These are phyloP conservation scores for Brachyptera putata DNA, from an alignment of 2,888 invertebrate species.

Conservation along the genomic window DNA sequence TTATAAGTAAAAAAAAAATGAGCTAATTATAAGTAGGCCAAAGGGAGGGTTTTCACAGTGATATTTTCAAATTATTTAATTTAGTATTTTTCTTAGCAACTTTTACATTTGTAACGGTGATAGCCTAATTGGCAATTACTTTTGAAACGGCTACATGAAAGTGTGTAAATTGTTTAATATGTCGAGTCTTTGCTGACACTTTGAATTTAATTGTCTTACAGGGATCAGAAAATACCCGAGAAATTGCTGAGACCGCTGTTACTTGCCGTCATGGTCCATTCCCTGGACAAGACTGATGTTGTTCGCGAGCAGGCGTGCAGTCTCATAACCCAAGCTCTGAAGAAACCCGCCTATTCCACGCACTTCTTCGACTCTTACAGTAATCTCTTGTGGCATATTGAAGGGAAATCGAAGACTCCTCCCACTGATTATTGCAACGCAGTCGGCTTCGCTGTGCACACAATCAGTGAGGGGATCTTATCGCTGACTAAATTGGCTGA, in stretches of 20 bases:
- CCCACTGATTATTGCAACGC: conserved; percentile 66
- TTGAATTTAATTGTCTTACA: conserved; percentile 43
- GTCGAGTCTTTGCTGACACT: neutral
- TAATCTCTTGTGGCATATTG: conserved; percentile 63
- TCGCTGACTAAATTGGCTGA: conserved; percentile 70
- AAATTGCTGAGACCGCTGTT: conserved; percentile 68
- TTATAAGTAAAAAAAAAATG: too few relatives aligned
- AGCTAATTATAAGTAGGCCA: too few relatives aligned
- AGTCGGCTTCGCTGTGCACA: conserved; percentile 52
- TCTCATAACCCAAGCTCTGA: conserved; percentile 61
- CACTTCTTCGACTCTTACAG: conserved; percentile 66
- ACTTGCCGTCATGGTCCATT: conserved; percentile 60
- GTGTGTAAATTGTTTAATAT: conserved; percentile 50
- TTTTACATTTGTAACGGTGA: neutral
- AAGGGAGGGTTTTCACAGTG: too few relatives aligned
- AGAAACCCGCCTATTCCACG: conserved; percentile 58
- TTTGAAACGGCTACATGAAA: neutral
- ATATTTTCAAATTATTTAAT: neutral
- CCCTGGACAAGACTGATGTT: conserved; percentile 58
- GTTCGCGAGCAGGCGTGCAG: conserved; percentile 66
- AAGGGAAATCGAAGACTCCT: conserved; percentile 69
- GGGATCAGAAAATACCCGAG: conserved; percentile 68
- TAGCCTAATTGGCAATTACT: neutral
- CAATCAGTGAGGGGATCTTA: conserved; percentile 59
- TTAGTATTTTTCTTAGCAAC: neutral